phyloP scores from a whole-genome alignment of 2,113 vertebrate genomes.

The Lasiurus cinereus region DNA sequence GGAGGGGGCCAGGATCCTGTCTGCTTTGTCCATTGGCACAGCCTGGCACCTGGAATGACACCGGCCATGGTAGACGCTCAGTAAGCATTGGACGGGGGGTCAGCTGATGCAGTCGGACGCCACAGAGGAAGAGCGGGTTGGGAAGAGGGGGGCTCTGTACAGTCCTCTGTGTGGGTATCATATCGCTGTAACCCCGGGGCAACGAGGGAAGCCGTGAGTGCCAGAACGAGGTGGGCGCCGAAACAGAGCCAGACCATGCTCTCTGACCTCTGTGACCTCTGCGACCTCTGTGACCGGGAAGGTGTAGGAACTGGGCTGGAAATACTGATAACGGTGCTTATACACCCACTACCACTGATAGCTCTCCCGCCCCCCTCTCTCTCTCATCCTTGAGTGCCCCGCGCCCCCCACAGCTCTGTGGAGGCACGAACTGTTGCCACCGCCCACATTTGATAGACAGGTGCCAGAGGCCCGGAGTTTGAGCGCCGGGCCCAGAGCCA shows the following conservation, averaged over 20 bases:
- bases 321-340: background rate
- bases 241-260: background rate
- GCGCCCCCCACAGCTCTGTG: background rate
- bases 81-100: background rate
- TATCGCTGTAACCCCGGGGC: too few relatives aligned
- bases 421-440: background rate
- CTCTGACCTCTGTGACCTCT: background rate
- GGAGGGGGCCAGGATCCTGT: too few relatives aligned
- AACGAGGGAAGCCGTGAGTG: background rate
- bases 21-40: too few relatives aligned
- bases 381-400: too few relatives aligned
- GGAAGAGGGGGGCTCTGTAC: fast-evolving
- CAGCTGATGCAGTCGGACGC: too few relatives aligned
- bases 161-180: background rate
- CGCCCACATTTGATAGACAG: background rate
- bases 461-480: background rate
- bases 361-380: background rate
- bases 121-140: fast-evolving
- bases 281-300: background rate
- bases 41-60: too few relatives aligned
- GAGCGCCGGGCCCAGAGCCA: fast-evolving
- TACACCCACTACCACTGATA: too few relatives aligned
- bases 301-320: background rate
- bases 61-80: background rate
- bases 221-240: background rate